Percentiles rank a stretch among this genome's conserved stretches.
phyloP scores from a whole-genome alignment of 2,888 invertebrate genomes.

The Polyommatus icarus region DNA sequence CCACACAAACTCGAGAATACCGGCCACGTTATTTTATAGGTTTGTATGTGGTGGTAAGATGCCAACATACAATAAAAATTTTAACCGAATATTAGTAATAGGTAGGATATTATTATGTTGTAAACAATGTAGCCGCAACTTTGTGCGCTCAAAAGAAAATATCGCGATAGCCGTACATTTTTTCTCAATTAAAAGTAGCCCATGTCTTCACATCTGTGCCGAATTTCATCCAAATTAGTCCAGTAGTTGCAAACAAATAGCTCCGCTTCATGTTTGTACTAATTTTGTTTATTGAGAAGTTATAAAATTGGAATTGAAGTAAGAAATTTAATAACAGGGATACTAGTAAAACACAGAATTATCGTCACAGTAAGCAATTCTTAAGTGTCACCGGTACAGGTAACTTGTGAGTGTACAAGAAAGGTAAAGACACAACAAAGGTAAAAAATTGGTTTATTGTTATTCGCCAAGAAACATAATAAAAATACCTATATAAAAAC shows the following conservation, averaged over 20 bases:
- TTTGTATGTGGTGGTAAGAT: slow-evolving; percentile 81
- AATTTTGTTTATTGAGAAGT: not conserved
- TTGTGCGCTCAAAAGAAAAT: not conserved
- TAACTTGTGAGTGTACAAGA: not conserved
- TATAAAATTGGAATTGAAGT: not conserved
- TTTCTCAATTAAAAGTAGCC: not conserved
- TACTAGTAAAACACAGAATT: not conserved
- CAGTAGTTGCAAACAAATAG: not conserved
- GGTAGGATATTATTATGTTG: slow-evolving; percentile 2
- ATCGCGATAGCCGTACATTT: not conserved
- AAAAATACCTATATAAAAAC: not conserved
- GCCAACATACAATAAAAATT: slow-evolving; percentile 68
- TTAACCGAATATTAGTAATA: slow-evolving; percentile 27
- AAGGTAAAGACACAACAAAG: not conserved
- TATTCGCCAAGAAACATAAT: not conserved
- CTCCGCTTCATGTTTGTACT: not conserved
- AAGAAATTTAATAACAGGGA: not conserved
- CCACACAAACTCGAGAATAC: slow-evolving; percentile 51
- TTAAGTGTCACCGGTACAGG: not conserved
- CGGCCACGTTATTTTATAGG: slow-evolving; percentile 62
- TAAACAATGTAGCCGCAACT: not conserved
- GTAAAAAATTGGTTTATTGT: not conserved
- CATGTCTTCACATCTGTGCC: not conserved
- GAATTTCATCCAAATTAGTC: not conserved
- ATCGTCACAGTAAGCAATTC: not conserved